Percentiles rank a stretch among this genome's conserved stretches.
Evolutionary conservation across 2,113 vertebrate genomes (phyloP).

Genomic region (Corydoras sp.): DNA sequence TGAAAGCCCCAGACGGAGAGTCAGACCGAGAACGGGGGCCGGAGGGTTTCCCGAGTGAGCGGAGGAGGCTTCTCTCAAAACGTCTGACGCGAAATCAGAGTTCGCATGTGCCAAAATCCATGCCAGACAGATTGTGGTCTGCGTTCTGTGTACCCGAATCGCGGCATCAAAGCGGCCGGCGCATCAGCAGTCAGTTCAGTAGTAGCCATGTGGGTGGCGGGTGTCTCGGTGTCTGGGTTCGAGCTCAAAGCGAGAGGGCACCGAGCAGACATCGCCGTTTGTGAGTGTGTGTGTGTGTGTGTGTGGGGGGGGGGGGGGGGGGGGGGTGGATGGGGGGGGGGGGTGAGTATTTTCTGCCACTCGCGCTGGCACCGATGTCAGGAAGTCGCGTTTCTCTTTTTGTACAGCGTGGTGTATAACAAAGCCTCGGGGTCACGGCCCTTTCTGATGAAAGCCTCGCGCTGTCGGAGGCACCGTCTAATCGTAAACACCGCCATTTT

Average conservation of each 20-base stretch:
- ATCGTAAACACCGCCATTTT: neutral
- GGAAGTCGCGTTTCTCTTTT: slow-evolving; percentile 57
- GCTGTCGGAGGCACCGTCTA: too few species aligned
- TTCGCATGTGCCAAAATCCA: slow-evolving; percentile 23
- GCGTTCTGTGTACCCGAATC: neutral
- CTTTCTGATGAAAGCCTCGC: too few species aligned
- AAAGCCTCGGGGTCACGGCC: too few species aligned
- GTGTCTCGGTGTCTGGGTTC: slow-evolving; percentile 49
- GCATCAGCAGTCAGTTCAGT: slow-evolving; percentile 45
- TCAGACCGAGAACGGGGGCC: neutral
- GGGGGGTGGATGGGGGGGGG: too few species aligned
- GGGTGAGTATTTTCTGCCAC: slow-evolving; percentile 17
- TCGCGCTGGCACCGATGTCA: slow-evolving; percentile 52
- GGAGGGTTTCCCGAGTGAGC: slow-evolving; percentile 1
- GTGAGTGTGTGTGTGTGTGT: too few species aligned
- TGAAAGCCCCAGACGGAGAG: neutral
- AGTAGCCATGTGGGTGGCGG: slow-evolving; percentile 54
- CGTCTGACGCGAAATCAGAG: slow-evolving; percentile 37
- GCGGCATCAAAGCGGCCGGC: slow-evolving; percentile 42
- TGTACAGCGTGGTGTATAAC: slow-evolving; percentile 29
- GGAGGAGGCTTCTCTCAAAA: neutral
- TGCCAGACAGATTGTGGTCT: slow-evolving; percentile 50
- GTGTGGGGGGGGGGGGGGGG: neutral
- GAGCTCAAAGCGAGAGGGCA: slow-evolving; percentile 47
- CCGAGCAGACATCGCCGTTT: slow-evolving; percentile 4